Base-by-base conservation (phyloP, 2,113 vertebrate species). In the Tetraodon nigroviridis region DNA sequence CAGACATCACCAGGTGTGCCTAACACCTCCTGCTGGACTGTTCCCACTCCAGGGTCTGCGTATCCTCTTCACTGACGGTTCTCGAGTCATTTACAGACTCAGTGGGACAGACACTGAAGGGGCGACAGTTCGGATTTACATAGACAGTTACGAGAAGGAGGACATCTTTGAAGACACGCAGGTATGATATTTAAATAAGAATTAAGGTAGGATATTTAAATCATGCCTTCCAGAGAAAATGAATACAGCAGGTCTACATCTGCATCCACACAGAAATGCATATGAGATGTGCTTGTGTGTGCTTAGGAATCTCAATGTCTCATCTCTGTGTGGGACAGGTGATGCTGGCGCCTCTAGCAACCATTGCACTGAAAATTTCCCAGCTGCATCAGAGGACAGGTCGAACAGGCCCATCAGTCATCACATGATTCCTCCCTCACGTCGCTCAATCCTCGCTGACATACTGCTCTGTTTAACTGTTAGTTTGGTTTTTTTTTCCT, bases 121-220 rank as follows among this genome's bases (percentile, higher is more conserved):
- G 7, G 95, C 94, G 11, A 98, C 96, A 0, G 87, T 98, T 54
- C 89, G 92, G 6, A 89, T 99, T 10, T 98, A 98, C 84, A 90
- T 98, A 0, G 97, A 99, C 87, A 93, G 94, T 90, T 97, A 95
- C 0, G 93, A 98, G 88, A 96, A 92, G 42, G 94, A 96, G 6
- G 90, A 94, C 54, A 86, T 96, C 40, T 85, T 90, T 44, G 88
- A 94, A 67, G 95, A 98, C 56, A 92, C 95, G 0, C 95, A 98
- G 93, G 97, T 96, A 68, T 32, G 55, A 47, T 55, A 37, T 55
- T 7, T 5, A 45, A 45, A 45, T 2, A n/a, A 16, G 44, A 45
- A 45, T 45, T n/a, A n/a, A n/a, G 2, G 14, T 6, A 45, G 2
- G 5, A 37, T 37, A 12, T 37, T 37, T 37, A 8, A 8, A 37